These are phyloP conservation scores for Drosophila cognata DNA, from an alignment of 2,888 invertebrate genomes.

Conservation along the genomic window DNA sequence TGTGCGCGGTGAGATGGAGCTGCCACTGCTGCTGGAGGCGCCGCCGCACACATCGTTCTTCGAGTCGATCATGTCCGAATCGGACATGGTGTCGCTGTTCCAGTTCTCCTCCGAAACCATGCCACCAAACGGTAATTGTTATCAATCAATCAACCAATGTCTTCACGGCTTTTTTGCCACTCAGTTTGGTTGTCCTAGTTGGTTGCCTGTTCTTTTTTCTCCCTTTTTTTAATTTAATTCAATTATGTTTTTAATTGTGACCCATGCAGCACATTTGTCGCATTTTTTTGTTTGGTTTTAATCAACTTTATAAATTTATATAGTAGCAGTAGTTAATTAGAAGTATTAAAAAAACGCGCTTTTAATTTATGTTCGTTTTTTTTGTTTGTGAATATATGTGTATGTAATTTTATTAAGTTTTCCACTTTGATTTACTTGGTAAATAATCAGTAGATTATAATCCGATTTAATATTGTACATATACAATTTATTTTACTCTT, in stretches of 20 bases:
- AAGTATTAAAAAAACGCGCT: not conserved
- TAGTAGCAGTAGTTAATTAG: not conserved
- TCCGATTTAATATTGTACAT: not conserved
- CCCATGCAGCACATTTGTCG: not conserved
- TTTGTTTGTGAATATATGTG: not conserved
- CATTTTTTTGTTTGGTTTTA: not conserved
- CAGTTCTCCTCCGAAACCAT: constrained; percentile 85
- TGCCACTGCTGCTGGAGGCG: constrained; percentile 86
- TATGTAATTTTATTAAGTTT: not conserved
- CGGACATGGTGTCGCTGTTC: constrained; percentile 85
- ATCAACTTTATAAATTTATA: not conserved
- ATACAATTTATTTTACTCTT: not conserved
- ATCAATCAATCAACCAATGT: not conserved
- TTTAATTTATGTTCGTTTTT: not conserved
- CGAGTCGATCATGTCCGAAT: constrained; percentile 86
- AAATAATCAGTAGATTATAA: not conserved
- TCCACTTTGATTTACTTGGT: not conserved
- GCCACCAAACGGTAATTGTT: constrained; percentile 32
- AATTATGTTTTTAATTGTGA: not conserved
- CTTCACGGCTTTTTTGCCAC: not conserved
- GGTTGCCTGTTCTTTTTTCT: not conserved
- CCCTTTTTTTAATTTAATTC: not conserved
- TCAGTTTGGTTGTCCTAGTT: not conserved
- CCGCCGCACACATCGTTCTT: constrained; percentile 86
- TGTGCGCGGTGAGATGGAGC: constrained; percentile 89